Evolutionary conservation across 2,888 invertebrate species (phyloP), one percentile per base, ranked within the genome.

Genomic region (Phaonia tiefii): DNA sequence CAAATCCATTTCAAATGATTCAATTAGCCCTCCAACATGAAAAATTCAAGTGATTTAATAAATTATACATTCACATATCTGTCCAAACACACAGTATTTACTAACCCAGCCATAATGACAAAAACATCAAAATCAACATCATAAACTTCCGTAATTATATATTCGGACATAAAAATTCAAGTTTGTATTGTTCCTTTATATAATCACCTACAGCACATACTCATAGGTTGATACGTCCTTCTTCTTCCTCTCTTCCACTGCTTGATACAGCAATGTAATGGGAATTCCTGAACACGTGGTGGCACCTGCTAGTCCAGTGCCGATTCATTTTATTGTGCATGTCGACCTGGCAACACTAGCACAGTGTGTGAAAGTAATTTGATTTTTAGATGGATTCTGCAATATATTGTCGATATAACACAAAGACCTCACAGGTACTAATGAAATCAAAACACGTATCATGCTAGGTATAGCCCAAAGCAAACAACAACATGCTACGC

Each of bases 281-380:
- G 93, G 84, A 95, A 94, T 88, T 95, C 95, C 0, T 95, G 95
- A 88, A 93, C 93, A 60, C 94, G 95, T 88, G 95, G 95, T 39
- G 95, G 95, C 71, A 95, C 95, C 58, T 95, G 95, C 89, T 95
- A 95, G 95, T 94, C 93, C 85, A 95, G 94, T 84, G 92, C 94
- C 75, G 94, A 95, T 87, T 93, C 94, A 7, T 96, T 94, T 91
- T 94, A 94, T 88, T 97, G 97, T 89, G 94, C 95, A 71, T 97
- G 97, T 87, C 92, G 94, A 66, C 93, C 95, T 10, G 96, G 96
- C 7, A 96, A 94, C 88, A 94, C 94, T 1, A 97, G 96, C 44
- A 94, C 94, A 87, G 93, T 94, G 85, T 97, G 97, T 89, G 95
- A 96, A 93, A 94, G 95, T 94, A 90, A 90, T 88, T 87, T 75